Evolutionary conservation across 1,140 invertebrate species (phyloP).

Genomic region (Atta colombica): DNA sequence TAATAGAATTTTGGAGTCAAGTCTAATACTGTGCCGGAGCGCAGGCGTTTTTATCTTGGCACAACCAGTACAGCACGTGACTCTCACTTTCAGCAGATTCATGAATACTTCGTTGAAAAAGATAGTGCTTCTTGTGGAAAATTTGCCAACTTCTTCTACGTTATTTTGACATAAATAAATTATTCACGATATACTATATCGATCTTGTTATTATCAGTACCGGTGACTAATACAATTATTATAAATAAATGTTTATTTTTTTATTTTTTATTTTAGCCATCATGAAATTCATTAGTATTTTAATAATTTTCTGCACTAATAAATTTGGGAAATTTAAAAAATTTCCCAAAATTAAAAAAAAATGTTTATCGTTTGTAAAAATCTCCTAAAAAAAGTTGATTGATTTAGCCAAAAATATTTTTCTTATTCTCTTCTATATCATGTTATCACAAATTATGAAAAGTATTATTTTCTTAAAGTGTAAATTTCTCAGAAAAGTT

Average conservation of each 20-base stretch:
- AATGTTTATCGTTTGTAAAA: not conserved
- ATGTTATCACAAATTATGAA: constrained; percentile 7
- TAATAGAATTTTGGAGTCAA: constrained; percentile 76
- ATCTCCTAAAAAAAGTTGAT: not conserved
- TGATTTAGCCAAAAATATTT: not conserved
- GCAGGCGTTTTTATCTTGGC: constrained; percentile 76
- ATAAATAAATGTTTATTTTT: constrained; percentile 1
- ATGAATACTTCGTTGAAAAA: constrained; percentile 5
- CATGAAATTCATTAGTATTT: not conserved
- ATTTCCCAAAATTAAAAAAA: not conserved
- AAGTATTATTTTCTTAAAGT: not conserved
- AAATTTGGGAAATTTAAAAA: not conserved
- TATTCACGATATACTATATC: not conserved
- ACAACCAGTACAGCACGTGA: constrained; percentile 66
- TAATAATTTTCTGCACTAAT: not conserved
- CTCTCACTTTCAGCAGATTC: constrained; percentile 59
- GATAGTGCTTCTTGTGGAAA: constrained; percentile 30
- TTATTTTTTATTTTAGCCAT: constrained; percentile 18
- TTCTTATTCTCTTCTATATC: not conserved
- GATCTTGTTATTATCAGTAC: not conserved
- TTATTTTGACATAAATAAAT: constrained; percentile 30
- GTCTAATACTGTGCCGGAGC: constrained; percentile 47
- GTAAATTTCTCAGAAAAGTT: constrained; percentile 69
- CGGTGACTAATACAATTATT: constrained; percentile 18
- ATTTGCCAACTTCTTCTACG: constrained; percentile 24